Evolutionary conservation across 2,113 vertebrate genomes (phyloP).

Genomic region (Tachysurus fulvidraco): DNA sequence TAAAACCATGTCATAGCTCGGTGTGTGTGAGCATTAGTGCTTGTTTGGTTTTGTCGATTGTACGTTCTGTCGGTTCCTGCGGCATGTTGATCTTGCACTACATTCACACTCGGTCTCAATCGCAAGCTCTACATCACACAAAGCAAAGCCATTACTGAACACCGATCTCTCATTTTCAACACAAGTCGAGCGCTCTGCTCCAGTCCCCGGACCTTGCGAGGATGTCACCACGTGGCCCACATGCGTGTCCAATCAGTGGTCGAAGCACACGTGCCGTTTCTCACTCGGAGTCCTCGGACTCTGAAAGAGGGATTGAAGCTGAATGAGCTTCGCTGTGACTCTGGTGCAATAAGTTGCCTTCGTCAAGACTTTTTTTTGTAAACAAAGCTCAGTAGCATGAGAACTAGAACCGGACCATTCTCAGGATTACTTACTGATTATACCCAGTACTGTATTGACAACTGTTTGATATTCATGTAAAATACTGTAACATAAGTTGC

Average conservation of each 20-base stretch:
- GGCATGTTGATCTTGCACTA: conserved; percentile 74
- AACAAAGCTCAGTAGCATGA: conserved; percentile 60
- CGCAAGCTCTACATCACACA: background rate
- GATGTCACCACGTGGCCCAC: too few relatives aligned
- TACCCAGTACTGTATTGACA: conserved; percentile 93
- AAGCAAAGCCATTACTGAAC: conserved; percentile 53
- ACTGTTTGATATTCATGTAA: conserved; percentile 82
- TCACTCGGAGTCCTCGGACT: background rate
- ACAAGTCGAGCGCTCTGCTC: background rate
- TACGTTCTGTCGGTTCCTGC: conserved; percentile 60
- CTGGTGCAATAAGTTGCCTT: conserved; percentile 40
- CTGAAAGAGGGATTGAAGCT: background rate
- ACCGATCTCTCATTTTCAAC: background rate
- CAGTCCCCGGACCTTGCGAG: background rate
- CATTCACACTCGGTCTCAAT: conserved; percentile 46
- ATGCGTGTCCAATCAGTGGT: background rate
- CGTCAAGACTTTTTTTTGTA: conserved; percentile 3
- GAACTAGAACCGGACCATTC: conserved; percentile 78
- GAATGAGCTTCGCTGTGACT: conserved; percentile 20
- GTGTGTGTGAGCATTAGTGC: conserved; percentile 58
- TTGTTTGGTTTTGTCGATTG: conserved; percentile 28
- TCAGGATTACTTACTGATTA: conserved; percentile 91
- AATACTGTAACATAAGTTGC: conserved; percentile 92
- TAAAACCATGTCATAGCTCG: conserved; percentile 58
- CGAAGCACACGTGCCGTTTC: background rate